Evolutionary conservation across 2,113 vertebrate species (phyloP), one percentile per base, ranked within the genome.

Genomic region (Coptodon rendalli): DNA sequence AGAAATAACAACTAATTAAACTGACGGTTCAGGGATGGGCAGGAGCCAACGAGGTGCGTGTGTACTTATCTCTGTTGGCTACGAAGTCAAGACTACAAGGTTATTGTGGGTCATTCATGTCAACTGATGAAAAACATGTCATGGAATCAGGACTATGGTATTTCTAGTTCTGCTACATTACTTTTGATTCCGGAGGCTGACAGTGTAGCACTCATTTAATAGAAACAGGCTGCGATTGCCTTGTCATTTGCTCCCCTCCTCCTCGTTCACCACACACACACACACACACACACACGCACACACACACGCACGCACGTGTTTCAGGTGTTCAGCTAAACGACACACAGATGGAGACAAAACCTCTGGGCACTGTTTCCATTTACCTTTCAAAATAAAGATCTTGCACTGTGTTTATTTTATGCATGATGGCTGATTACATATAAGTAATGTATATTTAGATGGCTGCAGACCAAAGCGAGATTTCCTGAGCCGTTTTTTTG

Each of bases 381-480:
- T 40, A 87, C 84, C 76, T 91, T 68, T 76, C 27, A 82, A 91
- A 94, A 84, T 83, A 89, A 91, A 85, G 86, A 43, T 45, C 2
- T 16, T 27, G 34, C 80, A 54, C 63, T 90, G 90, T 92, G 90
- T 92, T 92, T 91, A 86, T 90, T 91, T 89, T 85, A 89, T 87
- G 86, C 84, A 87, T 87, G 90, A 85, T 40, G 82, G 85, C 91
- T 91, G 87, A 92, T 95, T 87, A 59, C 82, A 82, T 5, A 52
- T 88, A 88, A 90, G 88, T 90, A 81, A 88, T 94, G 91, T 88
- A 68, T 91, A 91, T 89, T 93, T 92, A 84, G 80, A 73, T 56
- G 84, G 88, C 81, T 84, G 5, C 45, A 83, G 80, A 85, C 87
- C 59, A 45, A 79, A 83, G 54, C 86, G 27, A 87, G 85, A 91